phyloP scores from a whole-genome alignment of 1,140 invertebrate species.

The Aricia agestis region DNA sequence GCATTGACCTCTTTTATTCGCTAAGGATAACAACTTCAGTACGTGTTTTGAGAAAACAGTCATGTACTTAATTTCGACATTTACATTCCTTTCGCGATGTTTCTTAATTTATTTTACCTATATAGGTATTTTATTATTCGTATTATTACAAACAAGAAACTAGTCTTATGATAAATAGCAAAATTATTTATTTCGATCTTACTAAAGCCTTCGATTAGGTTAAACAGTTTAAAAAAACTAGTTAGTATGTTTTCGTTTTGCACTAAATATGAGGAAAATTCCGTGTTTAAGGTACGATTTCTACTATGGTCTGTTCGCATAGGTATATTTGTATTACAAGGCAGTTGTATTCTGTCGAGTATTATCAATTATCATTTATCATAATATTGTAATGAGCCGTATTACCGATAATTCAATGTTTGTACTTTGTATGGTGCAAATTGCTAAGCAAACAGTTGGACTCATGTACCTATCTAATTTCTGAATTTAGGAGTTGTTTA shows the following conservation, averaged over 20 bases:
- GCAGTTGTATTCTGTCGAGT: conserved; percentile 12
- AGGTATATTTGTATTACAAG: not conserved
- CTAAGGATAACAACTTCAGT: not conserved
- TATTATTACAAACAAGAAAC: not conserved
- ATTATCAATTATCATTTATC: not conserved
- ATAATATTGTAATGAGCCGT: not conserved
- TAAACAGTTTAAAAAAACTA: not conserved
- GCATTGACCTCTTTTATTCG: not conserved
- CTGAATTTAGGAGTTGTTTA: not conserved
- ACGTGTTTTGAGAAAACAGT: not conserved
- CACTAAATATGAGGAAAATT: not conserved
- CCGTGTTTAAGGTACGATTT: not conserved
- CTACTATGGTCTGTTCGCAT: not conserved
- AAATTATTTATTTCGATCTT: not conserved
- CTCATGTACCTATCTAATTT: not conserved
- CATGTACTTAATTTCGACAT: not conserved
- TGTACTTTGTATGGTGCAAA: not conserved
- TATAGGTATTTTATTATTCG: too few relatives aligned
- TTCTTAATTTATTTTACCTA: not conserved
- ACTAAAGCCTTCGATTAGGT: not conserved
- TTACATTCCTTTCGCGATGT: not conserved
- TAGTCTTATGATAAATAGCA: not conserved
- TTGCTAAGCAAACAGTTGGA: not conserved
- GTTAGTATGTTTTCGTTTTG: not conserved
- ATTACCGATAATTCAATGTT: not conserved